Evolutionary conservation across 2,888 invertebrate species (phyloP), one percentile per base, ranked within the genome.

Genomic region (Rhingia rostrata): DNA sequence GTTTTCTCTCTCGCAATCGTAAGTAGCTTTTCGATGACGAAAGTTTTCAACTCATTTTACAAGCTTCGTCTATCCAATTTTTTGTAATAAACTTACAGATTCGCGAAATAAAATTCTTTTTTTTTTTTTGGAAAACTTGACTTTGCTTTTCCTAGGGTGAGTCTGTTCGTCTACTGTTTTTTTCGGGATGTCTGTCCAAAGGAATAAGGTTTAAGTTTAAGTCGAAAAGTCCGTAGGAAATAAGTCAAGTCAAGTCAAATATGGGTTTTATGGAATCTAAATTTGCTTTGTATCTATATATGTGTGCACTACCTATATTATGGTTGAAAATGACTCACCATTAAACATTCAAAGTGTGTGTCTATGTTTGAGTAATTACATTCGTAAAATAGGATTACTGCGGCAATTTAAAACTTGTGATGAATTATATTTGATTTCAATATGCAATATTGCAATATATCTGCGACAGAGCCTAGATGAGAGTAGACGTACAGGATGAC

Each of bases 311-410:
- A 4, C 0, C 54, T 37, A 37, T 37, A 56, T 12, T 56, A 12
- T 14, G 22, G 10, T 12, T 35, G 6, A 22, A 14, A 1, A 14
- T 3, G 4, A 30, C 7, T n/a, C 33, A 22, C n/a, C 33, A 66
- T 66, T 12, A 43, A 32, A 43, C 32, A 53, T 12, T 54, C 43
- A 41, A 43, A 14, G 33, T 10, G 41, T 32, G 33, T n/a, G 12
- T 22, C 22, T 22, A 45, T 22, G 35, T 56, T 56, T 56, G 35
- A 67, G 56, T 67, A 56, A 56, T 56, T 67, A 45, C 35, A 45
- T 56, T 67, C 56, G 22, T 30, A 22, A 56, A 56, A 67, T 47
- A 56, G 45, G 56, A 67, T 56, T 67, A 45, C 67, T 67, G 43
- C 10, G 22, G 54, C 56, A 56, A 49, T 58, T 60, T 49, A 41